Evolutionary conservation across 1,140 invertebrate species (phyloP).

Genomic region (Drosophila asahinai): DNA sequence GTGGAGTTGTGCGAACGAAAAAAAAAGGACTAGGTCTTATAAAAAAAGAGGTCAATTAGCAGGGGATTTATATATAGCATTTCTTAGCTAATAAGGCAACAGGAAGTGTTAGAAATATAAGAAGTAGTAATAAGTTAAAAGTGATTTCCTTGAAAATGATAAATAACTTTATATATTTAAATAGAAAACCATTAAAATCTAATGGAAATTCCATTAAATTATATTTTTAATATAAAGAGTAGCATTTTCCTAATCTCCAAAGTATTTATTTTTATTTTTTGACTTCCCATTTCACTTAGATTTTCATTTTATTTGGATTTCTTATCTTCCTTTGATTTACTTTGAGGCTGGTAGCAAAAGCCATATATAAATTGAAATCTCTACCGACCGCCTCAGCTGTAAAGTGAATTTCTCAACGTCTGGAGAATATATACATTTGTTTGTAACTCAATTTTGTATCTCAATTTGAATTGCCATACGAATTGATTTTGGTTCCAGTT

Average conservation of each 20-base stretch:
- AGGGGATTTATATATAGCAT: slow-evolving; percentile 25
- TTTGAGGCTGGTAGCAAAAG: not conserved
- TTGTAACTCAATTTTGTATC: slow-evolving; percentile 54
- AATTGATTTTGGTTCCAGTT: slow-evolving; percentile 69
- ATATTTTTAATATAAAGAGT: too few relatives aligned
- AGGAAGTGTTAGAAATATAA: slow-evolving; percentile 11
- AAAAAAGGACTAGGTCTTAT: slow-evolving; percentile 14
- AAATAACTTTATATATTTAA: too few relatives aligned
- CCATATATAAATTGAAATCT: not conserved
- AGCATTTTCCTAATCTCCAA: not conserved
- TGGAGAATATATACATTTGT: slow-evolving; percentile 10
- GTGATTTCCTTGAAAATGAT: not conserved
- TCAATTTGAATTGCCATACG: slow-evolving; percentile 64
- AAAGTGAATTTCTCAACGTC: slow-evolving; percentile 42
- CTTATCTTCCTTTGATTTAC: not conserved
- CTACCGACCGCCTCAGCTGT: not conserved
- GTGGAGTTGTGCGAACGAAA: slow-evolving; percentile 39
- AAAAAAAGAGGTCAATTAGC: slow-evolving; percentile 55
- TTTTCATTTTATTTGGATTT: not conserved
- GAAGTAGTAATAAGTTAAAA: not conserved
- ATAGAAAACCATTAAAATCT: too few relatives aligned
- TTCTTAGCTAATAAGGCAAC: slow-evolving; percentile 44
- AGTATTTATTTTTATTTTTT: not conserved
- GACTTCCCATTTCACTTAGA: not conserved
- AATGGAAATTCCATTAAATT: not conserved